Percentiles rank a stretch among this genome's conserved stretches.
Evolutionary conservation across 2,113 vertebrate species (phyloP).

Genomic region (Stegastes partitus): DNA sequence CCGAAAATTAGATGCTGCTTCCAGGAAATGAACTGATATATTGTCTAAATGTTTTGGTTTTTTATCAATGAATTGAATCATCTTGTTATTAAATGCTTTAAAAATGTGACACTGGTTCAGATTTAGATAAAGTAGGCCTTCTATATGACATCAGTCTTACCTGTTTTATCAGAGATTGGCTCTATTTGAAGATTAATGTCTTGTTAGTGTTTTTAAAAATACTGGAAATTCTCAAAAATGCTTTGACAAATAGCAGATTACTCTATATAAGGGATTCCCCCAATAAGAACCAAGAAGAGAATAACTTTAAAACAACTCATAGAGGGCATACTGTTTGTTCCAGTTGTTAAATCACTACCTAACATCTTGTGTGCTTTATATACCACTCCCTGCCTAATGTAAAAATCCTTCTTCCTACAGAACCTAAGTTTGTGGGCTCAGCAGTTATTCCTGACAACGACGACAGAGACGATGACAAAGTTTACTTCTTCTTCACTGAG

Average conservation of each 20-base stretch:
- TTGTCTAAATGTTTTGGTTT: not conserved
- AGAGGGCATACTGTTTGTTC: not conserved
- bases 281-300: not conserved
- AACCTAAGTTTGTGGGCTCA: conserved; percentile 94
- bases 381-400: not conserved
- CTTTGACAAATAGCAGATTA: too few relatives aligned
- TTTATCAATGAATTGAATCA: too few relatives aligned
- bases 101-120: not conserved
- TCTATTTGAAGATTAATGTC: too few relatives aligned
- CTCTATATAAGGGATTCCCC: not conserved
- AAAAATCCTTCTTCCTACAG: conserved; percentile 76
- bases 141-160: too few relatives aligned
- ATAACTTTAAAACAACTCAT: not conserved
- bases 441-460: conserved; percentile 95
- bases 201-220: too few relatives aligned
- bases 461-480: conserved; percentile 94
- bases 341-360: not conserved
- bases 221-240: too few relatives aligned
- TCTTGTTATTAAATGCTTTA: not conserved
- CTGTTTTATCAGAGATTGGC: too few relatives aligned
- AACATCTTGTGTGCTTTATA: not conserved
- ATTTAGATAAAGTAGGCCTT: too few relatives aligned
- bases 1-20: not conserved
- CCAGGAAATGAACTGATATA: not conserved
- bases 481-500: conserved; percentile 98